A percentile compares a stretch with the other conserved stretches of the same genome.
These are phyloP conservation scores for Dasyprocta punctata DNA, from an alignment of 2,113 vertebrate species.

Conservation along the genomic window DNA sequence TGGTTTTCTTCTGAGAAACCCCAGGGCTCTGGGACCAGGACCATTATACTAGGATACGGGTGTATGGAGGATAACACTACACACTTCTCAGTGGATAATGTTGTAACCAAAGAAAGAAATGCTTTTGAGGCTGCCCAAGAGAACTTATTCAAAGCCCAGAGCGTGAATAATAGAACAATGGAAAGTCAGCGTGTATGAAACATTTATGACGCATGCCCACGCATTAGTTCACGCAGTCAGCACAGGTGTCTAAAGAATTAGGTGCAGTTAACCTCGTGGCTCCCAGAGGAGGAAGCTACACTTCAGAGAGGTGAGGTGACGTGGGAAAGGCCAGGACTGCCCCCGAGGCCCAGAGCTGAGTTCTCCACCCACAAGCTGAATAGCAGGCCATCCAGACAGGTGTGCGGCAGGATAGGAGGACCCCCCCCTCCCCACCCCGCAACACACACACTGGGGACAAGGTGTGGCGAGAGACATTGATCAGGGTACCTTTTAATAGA, in stretches of 20 bases:
- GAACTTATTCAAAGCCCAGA: neutral
- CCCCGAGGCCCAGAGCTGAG: neutral
- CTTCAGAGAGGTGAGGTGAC: neutral
- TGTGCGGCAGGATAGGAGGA: neutral
- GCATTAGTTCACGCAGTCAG: neutral
- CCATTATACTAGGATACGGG: neutral
- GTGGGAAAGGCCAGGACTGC: neutral
- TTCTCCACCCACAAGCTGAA: neutral
- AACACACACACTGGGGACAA: neutral
- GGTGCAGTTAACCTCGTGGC: neutral
- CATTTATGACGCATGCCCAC: neutral
- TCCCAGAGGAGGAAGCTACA: neutral
- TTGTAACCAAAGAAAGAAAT: neutral
- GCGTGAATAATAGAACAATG: neutral
- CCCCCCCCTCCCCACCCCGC: no score
- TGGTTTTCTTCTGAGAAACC: conserved; percentile 28
- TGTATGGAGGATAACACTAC: neutral
- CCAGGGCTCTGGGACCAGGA: neutral
- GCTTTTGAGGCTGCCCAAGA: neutral
- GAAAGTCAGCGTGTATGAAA: neutral
- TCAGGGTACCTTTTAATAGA: neutral
- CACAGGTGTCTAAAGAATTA: neutral
- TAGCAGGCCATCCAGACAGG: neutral
- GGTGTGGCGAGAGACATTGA: neutral
- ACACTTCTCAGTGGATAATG: neutral